Evolutionary conservation across 2,113 vertebrate species (phyloP).

Genomic region (Petrocephalus microphthalmus): DNA sequence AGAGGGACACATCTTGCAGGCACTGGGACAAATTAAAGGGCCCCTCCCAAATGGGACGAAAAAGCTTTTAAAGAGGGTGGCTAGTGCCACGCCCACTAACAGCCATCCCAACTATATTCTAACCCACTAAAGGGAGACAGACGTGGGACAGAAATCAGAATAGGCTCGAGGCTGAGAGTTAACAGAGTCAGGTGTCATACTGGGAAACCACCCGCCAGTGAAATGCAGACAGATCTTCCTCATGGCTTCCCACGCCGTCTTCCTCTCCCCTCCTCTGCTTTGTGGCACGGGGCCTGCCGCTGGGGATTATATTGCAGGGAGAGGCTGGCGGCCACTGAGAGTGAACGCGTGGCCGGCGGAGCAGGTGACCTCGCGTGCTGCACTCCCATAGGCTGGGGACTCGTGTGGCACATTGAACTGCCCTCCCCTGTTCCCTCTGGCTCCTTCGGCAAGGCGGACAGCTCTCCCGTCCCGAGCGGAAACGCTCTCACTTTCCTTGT

Average conservation of each 20-base stretch:
- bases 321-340: not conserved
- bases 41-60: not conserved
- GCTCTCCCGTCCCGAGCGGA: not conserved
- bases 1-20: not conserved
- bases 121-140: not conserved
- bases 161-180: not conserved
- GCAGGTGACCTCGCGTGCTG: not conserved
- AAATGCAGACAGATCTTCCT: not conserved
- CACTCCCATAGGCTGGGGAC: not conserved
- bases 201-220: not conserved
- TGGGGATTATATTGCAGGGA: not conserved
- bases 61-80: not conserved
- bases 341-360: not conserved
- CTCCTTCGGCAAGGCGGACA: not conserved
- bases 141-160: not conserved
- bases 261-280: not conserved
- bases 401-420: not conserved
- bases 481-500: not conserved
- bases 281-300: not conserved
- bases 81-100: not conserved
- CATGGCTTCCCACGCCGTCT: not conserved
- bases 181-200: not conserved
- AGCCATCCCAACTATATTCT: not conserved
- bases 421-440: not conserved
- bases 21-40: not conserved